Conservation (phyloP, 1,140 invertebrate species). For the Aphelenchoides avenae region DNA sequence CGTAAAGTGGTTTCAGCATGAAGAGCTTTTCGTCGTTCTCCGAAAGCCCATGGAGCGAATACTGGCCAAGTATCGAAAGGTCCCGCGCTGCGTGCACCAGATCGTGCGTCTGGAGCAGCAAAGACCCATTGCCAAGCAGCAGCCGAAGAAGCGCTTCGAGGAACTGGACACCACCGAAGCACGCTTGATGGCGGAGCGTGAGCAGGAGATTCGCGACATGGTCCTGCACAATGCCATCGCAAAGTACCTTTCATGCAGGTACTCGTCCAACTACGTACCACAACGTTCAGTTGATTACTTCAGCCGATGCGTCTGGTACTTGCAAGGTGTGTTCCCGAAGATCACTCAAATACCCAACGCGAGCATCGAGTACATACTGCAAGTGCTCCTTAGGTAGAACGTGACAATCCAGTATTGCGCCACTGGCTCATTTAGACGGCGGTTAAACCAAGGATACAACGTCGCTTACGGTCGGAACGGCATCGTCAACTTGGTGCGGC, state of each 20-base stretch:
- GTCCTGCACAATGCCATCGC: conserved; percentile 38
- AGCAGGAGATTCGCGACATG: conserved; percentile 37
- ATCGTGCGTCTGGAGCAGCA: conserved; percentile 35
- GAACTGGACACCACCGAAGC: no score
- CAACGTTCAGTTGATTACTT: neutral
- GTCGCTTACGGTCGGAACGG: conserved; percentile 37
- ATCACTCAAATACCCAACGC: conserved; percentile 10
- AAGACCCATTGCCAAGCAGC: no score
- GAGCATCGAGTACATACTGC: conserved; percentile 38
- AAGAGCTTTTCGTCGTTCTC: conserved; percentile 1
- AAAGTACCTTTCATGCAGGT: conserved; percentile 31
- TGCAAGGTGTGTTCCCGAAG: conserved; percentile 27
- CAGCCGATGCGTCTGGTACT: conserved; percentile 28
- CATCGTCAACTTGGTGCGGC: conserved; percentile 34
- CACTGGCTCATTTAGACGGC: conserved; percentile 16
- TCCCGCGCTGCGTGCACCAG: conserved; percentile 18
- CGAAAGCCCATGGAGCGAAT: conserved; percentile 34
- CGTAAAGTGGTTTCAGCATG: neutral
- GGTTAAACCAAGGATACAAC: conserved; percentile 37
- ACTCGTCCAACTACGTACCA: neutral
- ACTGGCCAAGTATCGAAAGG: conserved; percentile 30
- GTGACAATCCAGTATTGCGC: neutral
- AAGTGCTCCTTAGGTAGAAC: conserved; percentile 27
- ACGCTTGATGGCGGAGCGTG: no score
- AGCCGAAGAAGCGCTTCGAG: no score